Percentiles rank a stretch among this genome's conserved stretches.
Conservation (phyloP, 2,888 invertebrate species). For the Drosophila villosipedis region DNA sequence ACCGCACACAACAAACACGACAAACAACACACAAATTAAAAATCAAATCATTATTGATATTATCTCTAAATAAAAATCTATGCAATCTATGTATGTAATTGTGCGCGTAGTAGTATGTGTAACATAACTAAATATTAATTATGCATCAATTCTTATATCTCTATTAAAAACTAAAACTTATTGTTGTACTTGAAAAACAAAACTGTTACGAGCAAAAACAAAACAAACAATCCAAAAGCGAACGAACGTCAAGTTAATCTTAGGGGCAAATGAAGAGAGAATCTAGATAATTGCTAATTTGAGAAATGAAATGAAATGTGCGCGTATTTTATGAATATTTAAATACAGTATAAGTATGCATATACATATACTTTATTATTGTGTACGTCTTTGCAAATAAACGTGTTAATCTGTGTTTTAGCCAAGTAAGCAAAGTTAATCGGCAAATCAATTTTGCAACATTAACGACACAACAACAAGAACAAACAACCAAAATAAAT, state of each 20-base stretch:
- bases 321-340: constrained; percentile 64
- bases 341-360: constrained; percentile 29
- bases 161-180: constrained; percentile 53
- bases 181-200: constrained; percentile 63
- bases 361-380: constrained; percentile 38
- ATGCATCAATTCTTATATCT: constrained; percentile 42
- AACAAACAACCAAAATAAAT: constrained; percentile 47
- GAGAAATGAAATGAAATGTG: constrained; percentile 38
- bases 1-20: constrained; percentile 42
- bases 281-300: constrained; percentile 63
- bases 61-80: constrained; percentile 34
- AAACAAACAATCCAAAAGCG: constrained; percentile 36
- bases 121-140: constrained; percentile 56
- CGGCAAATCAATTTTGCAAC: constrained; percentile 33
- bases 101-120: constrained; percentile 29
- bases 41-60: constrained; percentile 22
- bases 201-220: constrained; percentile 60
- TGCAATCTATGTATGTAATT: constrained; percentile 47
- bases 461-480: constrained; percentile 33
- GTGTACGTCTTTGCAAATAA: constrained; percentile 62
- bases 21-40: constrained; percentile 6
- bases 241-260: constrained; percentile 21
- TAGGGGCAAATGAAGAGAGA: constrained; percentile 15
- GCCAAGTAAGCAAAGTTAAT: constrained; percentile 67
- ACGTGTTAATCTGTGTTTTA: constrained; percentile 81